Base-by-base conservation (phyloP, 1,140 invertebrate genomes). In the Thaumetopoea pityocampa region DNA sequence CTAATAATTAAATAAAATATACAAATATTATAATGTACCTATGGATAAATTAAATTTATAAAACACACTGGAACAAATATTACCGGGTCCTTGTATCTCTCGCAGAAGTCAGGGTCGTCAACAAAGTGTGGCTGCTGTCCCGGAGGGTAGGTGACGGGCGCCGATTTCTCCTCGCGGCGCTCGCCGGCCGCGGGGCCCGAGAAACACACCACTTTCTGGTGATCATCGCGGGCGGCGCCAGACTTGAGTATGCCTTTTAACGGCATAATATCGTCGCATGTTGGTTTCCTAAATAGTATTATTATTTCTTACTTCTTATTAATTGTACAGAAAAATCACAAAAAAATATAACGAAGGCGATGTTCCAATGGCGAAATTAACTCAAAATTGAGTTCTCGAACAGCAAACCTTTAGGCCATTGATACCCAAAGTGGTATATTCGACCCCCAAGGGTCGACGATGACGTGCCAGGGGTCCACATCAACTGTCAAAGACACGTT, bases 121-220 rank as follows among this genome's bases (percentile, higher is more conserved):
- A 61, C 56, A 34, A 41, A 83, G 28, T 67, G 71, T 3, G 76
- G 67, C 33, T 78, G 70, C 10, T 71, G 45, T 2, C 66, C 64
- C 0, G 69, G 52, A 2, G 67, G 57, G 43, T 77, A 70, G 0
- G 12, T 34, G 0, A 37, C 26, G 1, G 32, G 42, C 12, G 49
- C 34, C 0, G 34, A 14, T 5, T 32, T 15, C 4, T 45, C 24
- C 22, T 62, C 51, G 0, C 54, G 53, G 8, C 69, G 61, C 5
- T 70, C 67, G 5, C 66, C 70, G 0, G 57, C 35, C 1, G 67
- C 63, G 0, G 80, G 76, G 0, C 71, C 80, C 10, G 48, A 82
- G 60, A 84, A 82, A 62, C 80, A 84, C 0, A 84, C 80, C 26
- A 84, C 66, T 37, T 80, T 81, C 48, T 80, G 80, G 18, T 84